A percentile compares a stretch with the other conserved stretches of the same genome.
Evolutionary conservation across 2,888 invertebrate species (phyloP).

Genomic region (Choristoneura rosaceana): DNA sequence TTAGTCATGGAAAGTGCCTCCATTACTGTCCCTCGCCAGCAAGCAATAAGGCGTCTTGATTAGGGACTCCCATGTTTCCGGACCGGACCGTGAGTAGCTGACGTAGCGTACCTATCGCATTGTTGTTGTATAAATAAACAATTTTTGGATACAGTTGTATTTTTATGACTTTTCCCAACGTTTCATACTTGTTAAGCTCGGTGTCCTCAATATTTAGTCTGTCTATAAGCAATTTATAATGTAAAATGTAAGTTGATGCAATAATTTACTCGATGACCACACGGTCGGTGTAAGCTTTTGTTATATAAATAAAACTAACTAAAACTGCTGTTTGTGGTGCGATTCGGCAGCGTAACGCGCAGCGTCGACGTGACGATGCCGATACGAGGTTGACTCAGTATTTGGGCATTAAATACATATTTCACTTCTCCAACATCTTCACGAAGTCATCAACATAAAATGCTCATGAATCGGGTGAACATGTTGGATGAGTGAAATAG

Average conservation of each 20-base stretch:
- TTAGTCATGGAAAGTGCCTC: no score
- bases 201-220: constrained; percentile 46
- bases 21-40: no score
- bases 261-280: constrained; percentile 35
- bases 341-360: background rate
- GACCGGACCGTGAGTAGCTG: background rate
- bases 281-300: constrained; percentile 33
- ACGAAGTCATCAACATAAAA: no score
- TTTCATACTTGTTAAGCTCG: constrained; percentile 46
- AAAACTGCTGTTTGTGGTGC: background rate
- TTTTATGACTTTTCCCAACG: constrained; percentile 48
- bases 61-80: background rate
- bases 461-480: background rate
- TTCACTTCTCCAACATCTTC: background rate
- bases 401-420: background rate
- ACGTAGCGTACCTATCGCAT: constrained; percentile 10
- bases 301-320: background rate
- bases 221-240: constrained; percentile 50
- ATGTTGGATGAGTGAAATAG: background rate
- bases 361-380: background rate
- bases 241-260: constrained; percentile 46
- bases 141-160: constrained; percentile 50
- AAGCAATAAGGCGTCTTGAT: no score
- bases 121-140: constrained; percentile 44
- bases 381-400: background rate